Base-by-base conservation (phyloP, 2,797 vertebrate species). In the Acanthopagrus latus region DNA sequence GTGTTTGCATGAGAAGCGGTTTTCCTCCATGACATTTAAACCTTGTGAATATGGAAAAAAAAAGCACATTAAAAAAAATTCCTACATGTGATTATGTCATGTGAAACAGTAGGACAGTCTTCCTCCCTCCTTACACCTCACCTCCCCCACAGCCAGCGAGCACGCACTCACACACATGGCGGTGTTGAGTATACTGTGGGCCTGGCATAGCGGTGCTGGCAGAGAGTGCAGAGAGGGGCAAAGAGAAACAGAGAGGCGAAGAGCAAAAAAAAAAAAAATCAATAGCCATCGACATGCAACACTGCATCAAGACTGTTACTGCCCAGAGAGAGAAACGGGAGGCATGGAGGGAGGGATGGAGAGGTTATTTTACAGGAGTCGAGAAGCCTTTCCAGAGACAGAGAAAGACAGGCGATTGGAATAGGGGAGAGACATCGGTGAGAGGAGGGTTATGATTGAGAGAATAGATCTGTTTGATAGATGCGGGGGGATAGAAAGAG, bases 281-380 rank as follows among this genome's bases (percentile, higher is more conserved):
- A 88, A 93, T 91, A 87, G 66, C 78, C 85, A 91, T 89, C 71
- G 74, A 91, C 91, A 91, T 90, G 91, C 87, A 89, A 91, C 90
- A 82, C 91, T 91, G 90, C 90, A 91, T 91, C 91, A 92, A 90
- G 86, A 92, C 85, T 89, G 85, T 89, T 86, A 78, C 90, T 85
- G 81, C 73, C 73, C 81, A 71, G 76, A 83, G 64, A 85, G 81
- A 86, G 67, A 65, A 51, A 55, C 56, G 50, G 38, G 38, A 38
- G 38, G 38, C 38, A 43, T 51, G 59, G 17, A 27, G 76, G 70
- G 58, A 69, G 47, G 57, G 60, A 69, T 13, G 72, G 78, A 75
- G 80, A 80, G 80, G 60, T 64, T 55, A 50, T 71, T 83, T 71
- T 71, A 56, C 58, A 63, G 0, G 9, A 74, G 52, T 74, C 3